Evolutionary conservation across 2,113 vertebrate genomes (phyloP), one percentile per base, ranked within the genome.

Genomic region (Clupea harengus): DNA sequence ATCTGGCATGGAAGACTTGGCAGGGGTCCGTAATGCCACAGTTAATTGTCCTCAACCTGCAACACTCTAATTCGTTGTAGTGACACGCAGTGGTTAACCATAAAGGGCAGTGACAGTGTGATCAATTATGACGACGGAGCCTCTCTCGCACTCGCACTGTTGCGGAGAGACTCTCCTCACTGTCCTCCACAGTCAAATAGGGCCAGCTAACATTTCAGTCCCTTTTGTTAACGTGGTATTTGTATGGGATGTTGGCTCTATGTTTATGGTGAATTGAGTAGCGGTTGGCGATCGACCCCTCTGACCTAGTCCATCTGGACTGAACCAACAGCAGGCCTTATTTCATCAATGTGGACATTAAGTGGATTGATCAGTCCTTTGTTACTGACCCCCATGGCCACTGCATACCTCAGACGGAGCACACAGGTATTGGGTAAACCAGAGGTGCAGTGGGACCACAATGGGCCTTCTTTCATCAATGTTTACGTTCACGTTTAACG

Each of bases 71-170:
- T 92, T 91, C 86, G 91, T 92, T 92, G 90, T 84, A 22, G 88
- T 91, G 93, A 91, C 91, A 92, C 87, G 89, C 90, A 91, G 91
- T 91, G 87, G 86, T 90, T 93, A 91, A 90, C 89, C 90, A 88
- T 89, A 90, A 93, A 91, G 87, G 88, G 75, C 82, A 81, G 88
- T 89, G 93, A 88, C 90, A 86, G 89, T 80, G 81, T 90, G 89
- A 93, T 89, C 89, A 90, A 92, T 92, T 91, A 93, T 54, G 86
- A 85, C 87, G 81, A 57, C 54, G 3, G 54, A 22, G 54, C 54
- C 54, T 60, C 54, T 22, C 4, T 4, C 72, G 39, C 72, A 39
- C 72, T 39, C 28, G 0, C 28, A 11, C 13, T 5, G 72, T 5
- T 44, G 64, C 8, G 64, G 9, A 15, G 28, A 15, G 10, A 39